A percentile compares a stretch with the other conserved stretches of the same genome.
These are phyloP conservation scores for Phylloscopus whistleri DNA, from an alignment of 2,113 vertebrate species.

Conservation along the genomic window DNA sequence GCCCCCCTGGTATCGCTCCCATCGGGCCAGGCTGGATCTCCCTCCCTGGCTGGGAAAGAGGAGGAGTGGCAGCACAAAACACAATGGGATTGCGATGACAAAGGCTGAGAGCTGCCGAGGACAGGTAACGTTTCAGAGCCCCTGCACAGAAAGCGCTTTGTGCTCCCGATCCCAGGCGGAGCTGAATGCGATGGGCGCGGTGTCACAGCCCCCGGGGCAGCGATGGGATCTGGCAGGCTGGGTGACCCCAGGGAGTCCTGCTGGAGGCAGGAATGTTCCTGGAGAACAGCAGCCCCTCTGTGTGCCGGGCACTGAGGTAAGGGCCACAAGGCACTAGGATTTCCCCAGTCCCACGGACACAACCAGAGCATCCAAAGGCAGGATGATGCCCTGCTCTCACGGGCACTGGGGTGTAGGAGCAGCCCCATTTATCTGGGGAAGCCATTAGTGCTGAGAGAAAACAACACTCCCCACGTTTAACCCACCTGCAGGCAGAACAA, in stretches of 20 bases:
- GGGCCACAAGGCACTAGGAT: slow-evolving; percentile 51
- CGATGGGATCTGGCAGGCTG: slow-evolving; percentile 69
- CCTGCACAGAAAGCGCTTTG: slow-evolving; percentile 68
- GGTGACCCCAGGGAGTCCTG: slow-evolving; percentile 63
- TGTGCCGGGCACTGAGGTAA: slow-evolving; percentile 64
- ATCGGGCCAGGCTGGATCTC: slow-evolving; percentile 16
- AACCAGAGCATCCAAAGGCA: not conserved
- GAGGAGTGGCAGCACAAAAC: slow-evolving; percentile 51
- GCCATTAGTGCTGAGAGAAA: not conserved
- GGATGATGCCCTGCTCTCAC: not conserved
- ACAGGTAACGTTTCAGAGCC: slow-evolving; percentile 74
- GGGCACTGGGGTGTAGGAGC: not conserved
- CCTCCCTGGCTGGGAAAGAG: slow-evolving; percentile 72
- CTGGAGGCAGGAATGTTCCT: slow-evolving; percentile 65
- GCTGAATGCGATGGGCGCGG: slow-evolving; percentile 49
- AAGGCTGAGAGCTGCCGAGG: slow-evolving; percentile 44
- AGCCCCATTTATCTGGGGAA: not conserved
- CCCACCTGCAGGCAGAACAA: not conserved
- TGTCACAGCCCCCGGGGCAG: slow-evolving; percentile 59
- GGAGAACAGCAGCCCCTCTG: slow-evolving; percentile 74
- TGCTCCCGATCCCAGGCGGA: slow-evolving; percentile 1
- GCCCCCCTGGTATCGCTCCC: not conserved
- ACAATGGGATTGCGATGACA: slow-evolving; percentile 64
- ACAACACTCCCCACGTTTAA: not conserved
- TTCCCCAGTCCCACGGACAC: slow-evolving; percentile 65